Conservation (phyloP, 2,888 invertebrate species). For the Steinernema carpocapsae region DNA sequence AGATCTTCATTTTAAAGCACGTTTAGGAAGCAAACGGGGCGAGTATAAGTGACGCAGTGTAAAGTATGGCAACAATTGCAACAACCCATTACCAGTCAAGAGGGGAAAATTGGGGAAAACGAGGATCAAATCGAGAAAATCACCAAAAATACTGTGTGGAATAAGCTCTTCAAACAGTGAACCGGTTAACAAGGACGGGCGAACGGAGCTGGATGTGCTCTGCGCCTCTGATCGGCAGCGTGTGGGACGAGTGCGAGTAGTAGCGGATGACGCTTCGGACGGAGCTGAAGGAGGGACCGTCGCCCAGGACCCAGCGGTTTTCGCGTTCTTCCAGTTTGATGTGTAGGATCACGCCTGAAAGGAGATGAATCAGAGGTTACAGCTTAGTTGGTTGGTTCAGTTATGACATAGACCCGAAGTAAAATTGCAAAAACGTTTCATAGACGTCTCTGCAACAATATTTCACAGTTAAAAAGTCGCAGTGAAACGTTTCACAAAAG, state of each 20-base stretch:
- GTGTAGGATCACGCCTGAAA: conserved; percentile 57
- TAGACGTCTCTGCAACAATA: too few species aligned
- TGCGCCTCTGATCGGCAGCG: conserved; percentile 65
- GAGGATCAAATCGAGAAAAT: not conserved
- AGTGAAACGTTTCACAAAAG: not conserved
- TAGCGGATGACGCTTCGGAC: conserved; percentile 56
- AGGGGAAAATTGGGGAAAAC: not conserved
- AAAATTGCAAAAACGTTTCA: too few species aligned
- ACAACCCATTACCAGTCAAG: conserved; percentile 1
- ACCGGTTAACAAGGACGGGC: conserved; percentile 25
- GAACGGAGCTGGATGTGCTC: conserved; percentile 58
- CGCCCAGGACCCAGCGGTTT: conserved; percentile 61
- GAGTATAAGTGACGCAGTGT: conserved; percentile 10
- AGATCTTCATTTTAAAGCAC: conserved; percentile 27
- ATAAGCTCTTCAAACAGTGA: conserved; percentile 29
- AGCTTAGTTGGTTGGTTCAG: not conserved
- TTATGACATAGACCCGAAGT: too few species aligned
- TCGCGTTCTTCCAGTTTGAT: conserved; percentile 63
- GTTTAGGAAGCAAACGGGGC: not conserved
- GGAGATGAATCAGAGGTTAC: not conserved
- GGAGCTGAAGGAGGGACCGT: conserved; percentile 59
- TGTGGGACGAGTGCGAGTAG: conserved; percentile 53
- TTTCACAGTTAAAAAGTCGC: not conserved
- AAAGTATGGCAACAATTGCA: conserved; percentile 32
- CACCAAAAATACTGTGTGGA: not conserved